Evolutionary conservation across 2,113 vertebrate genomes (phyloP).

Genomic region (Prinia subflava): DNA sequence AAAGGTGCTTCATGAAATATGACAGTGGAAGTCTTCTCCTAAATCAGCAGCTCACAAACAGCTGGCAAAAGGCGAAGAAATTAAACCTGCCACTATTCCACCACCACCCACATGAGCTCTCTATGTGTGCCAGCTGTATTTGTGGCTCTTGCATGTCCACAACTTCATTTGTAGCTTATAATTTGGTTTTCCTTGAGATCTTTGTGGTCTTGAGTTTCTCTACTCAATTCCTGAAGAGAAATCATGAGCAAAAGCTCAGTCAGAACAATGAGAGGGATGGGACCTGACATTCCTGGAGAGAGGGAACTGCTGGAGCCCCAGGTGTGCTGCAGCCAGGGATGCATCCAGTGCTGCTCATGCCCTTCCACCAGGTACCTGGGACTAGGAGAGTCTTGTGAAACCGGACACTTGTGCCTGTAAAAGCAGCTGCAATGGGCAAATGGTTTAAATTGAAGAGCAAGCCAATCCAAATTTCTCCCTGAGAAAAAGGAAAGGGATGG

Average conservation of each 20-base stretch:
- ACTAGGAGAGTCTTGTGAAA: background rate
- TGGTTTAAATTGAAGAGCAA: conserved; percentile 50
- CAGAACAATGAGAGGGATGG: background rate
- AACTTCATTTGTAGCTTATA: background rate
- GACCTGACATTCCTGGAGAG: background rate
- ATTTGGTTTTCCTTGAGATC: background rate
- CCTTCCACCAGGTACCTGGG: background rate
- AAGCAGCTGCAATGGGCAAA: conserved; percentile 10
- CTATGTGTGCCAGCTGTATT: background rate
- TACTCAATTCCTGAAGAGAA: background rate
- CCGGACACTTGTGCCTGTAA: background rate
- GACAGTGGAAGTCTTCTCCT: background rate
- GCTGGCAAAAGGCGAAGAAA: background rate
- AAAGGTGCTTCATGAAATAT: background rate
- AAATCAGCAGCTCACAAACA: background rate
- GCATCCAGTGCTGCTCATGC: background rate
- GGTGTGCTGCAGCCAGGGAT: fast-evolving
- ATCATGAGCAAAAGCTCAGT: background rate
- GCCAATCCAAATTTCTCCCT: conserved; percentile 23
- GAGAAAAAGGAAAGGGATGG: background rate
- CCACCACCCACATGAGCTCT: fast-evolving
- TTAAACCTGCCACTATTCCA: background rate
- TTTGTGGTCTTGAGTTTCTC: background rate
- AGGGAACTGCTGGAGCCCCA: background rate
- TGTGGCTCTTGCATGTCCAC: background rate